Evolutionary conservation across 2,113 vertebrate genomes (phyloP).

Genomic region (Brachirus orientalis): DNA sequence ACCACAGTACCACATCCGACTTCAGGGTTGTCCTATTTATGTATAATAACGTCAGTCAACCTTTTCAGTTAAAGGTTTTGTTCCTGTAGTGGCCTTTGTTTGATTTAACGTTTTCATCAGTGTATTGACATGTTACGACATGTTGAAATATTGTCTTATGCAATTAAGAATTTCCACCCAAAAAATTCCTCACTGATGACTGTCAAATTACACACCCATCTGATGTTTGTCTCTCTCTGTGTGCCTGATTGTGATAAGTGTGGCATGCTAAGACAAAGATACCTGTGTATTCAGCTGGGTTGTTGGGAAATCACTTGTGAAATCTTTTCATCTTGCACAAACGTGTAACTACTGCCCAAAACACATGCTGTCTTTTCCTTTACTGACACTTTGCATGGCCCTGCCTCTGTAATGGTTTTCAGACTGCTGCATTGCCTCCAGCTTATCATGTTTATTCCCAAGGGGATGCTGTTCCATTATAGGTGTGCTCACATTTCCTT

Average conservation of each 20-base stretch:
- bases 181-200: conserved; percentile 32
- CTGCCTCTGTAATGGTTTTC: neutral
- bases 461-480: conserved; percentile 27
- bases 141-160: neutral
- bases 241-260: neutral
- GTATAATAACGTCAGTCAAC: no score
- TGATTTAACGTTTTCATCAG: neutral
- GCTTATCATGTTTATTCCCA: conserved; percentile 25
- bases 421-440: neutral
- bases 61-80: no score
- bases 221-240: neutral
- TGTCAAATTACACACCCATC: conserved; percentile 16
- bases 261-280: conserved; percentile 34
- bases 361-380: neutral
- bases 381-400: neutral
- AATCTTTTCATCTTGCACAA: conserved; percentile 36
- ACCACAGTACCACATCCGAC: neutral
- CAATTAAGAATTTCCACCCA: neutral
- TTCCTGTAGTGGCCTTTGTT: neutral
- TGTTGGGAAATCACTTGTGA: conserved; percentile 49
- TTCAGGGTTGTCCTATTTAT: neutral
- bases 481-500: conserved; percentile 36
- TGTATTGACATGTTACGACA: conserved; percentile 15
- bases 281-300: conserved; percentile 28
- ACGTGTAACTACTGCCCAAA: no score